Evolutionary conservation across 2,113 vertebrate genomes (phyloP).

Genomic region (Mustela nigripes): DNA sequence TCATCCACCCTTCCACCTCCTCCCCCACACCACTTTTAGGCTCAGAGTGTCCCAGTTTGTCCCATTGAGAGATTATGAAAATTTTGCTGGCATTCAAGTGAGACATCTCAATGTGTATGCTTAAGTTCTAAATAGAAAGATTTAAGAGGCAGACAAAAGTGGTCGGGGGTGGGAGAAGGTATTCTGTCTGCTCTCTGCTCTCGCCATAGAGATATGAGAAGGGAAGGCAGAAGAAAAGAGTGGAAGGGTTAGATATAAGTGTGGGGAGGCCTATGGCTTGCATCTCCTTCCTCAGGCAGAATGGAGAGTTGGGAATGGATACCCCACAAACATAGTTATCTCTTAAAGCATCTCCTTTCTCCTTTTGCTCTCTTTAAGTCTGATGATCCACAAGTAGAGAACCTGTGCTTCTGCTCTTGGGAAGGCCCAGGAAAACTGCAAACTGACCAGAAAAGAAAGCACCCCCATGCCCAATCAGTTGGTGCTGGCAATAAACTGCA

Average conservation of each 20-base stretch:
- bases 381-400: not conserved
- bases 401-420: not conserved
- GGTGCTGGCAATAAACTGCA: not conserved
- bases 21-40: not conserved
- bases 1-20: not conserved
- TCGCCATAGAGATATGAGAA: not conserved
- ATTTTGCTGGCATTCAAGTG: not conserved
- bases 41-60: not conserved
- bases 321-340: not conserved
- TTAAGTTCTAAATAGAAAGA: constrained; percentile 5
- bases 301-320: not conserved
- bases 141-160: not conserved
- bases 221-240: not conserved
- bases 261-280: not conserved
- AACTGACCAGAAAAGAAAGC: not conserved
- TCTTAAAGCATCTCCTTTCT: not conserved
- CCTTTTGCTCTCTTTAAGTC: not conserved
- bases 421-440: not conserved
- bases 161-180: not conserved
- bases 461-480: too few relatives aligned
- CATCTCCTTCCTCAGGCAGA: not conserved
- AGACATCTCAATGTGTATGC: not conserved
- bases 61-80: not conserved
- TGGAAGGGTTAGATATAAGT: not conserved
- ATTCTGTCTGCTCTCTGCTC: not conserved